Evolutionary conservation across 2,888 invertebrate genomes (phyloP), one percentile per base, ranked within the genome.

Genomic region (Eledone cirrhosa): DNA sequence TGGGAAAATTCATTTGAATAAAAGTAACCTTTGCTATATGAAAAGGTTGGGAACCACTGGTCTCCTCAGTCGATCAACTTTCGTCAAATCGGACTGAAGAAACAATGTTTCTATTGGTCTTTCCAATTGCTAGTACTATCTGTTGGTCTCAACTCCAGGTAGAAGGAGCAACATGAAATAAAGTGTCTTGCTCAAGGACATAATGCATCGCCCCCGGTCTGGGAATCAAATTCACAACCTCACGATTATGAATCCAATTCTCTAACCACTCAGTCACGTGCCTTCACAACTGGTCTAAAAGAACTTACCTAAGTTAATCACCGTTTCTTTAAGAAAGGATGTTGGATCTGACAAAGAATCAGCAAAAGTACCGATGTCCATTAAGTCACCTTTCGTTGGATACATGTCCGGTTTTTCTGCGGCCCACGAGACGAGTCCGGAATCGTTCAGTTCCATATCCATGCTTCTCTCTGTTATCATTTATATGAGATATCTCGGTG

Each of bases 361-460:
- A 72, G 1, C 72, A 72, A 72, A 72, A 72, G 72, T 72, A 72
- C 72, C 72, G 72, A 11, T 41, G 72, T 72, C 72, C 72, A 72
- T 72, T 41, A 41, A 19, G 72, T 72, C 72, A 72, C 72, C 72
- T 72, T n/a, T 31, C 33, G 22, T 41, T 22, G 31, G 31, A 41
- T n/a, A 19, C 33, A 2, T 33, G 31, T 5, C 41, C 72, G 3
- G 72, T 41, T 22, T 31, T 41, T 19, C 72, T 31, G 19, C 72
- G 33, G 5, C 72, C 72, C 5, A 33, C 33, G 13, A 72, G 72
- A 11, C 41, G 72, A 33, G 14, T 41, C 14, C 72, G 19, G 14
- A 72, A 11, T 4, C n/a, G 22, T n/a, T 72, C 72, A 19, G 41
- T 33, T 72, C 72, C 72, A 41, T 72, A 72, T 72, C 72, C 72